These are phyloP conservation scores for Trichoplusia ni DNA, from an alignment of 1,140 invertebrate species.

Conservation along the genomic window DNA sequence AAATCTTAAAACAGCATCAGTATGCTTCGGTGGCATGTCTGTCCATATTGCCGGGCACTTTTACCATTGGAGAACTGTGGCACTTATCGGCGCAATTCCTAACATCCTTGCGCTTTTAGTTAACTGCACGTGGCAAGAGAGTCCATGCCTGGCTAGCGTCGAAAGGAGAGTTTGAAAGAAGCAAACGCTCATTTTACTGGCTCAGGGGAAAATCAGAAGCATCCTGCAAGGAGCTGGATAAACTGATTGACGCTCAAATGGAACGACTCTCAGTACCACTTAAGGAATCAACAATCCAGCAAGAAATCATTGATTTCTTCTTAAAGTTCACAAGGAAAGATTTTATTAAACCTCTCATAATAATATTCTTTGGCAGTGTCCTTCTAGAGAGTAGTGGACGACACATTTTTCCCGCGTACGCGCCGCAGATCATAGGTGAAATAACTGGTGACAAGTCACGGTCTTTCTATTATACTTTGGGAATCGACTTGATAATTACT, in stretches of 20 bases:
- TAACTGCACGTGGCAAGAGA: constrained; percentile 64
- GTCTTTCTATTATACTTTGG: constrained; percentile 60
- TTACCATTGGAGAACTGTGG: constrained; percentile 58
- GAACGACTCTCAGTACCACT: constrained; percentile 22
- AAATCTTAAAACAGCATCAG: constrained; percentile 62
- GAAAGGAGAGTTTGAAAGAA: constrained; percentile 44
- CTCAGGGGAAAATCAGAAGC: constrained; percentile 49
- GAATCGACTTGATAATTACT: constrained; percentile 63
- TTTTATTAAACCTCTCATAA: constrained; percentile 58
- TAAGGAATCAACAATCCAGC: constrained; percentile 1
- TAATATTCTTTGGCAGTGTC: constrained; percentile 49
- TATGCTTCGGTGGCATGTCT: constrained; percentile 55
- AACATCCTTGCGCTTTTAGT: constrained; percentile 44
- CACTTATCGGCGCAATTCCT: constrained; percentile 48
- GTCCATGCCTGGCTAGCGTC: constrained; percentile 59
- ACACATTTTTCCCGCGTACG: constrained; percentile 67
- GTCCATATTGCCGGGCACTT: constrained; percentile 56
- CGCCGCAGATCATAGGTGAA: constrained; percentile 59
- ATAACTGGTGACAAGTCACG: constrained; percentile 53
- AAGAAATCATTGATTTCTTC: constrained; percentile 41
- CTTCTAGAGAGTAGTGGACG: constrained; percentile 62
- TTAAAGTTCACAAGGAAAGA: constrained; percentile 60
- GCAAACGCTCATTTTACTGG: constrained; percentile 58
- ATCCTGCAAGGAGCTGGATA: constrained; percentile 51
- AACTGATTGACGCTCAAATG: constrained; percentile 56